Base-by-base conservation (phyloP, 2,113 vertebrate species). In the Pogonocichla stellata region DNA sequence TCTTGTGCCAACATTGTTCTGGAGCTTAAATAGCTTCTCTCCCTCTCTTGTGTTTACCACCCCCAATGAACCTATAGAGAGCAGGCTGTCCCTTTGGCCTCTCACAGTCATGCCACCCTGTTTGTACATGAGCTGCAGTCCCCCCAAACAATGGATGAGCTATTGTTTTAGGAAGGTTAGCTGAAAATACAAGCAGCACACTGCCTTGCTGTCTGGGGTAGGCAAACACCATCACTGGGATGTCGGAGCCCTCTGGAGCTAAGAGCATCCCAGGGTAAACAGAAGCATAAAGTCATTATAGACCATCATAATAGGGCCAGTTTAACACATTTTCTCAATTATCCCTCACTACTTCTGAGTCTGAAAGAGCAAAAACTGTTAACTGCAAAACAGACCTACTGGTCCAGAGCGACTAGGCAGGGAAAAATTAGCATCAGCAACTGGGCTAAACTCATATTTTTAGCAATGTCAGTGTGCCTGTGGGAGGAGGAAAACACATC, bases 1-100 rank as follows among this genome's bases (percentile, higher is more conserved):
- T 97, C 94, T 95, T 34, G n/a, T 91, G 95, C 96, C 96, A 97
- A 96, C 96, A 97, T 97, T 97, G 96, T 96, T 97, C 92, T 96
- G 80, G 61, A 75, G 89, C 77, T 93, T 78, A 97, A 97, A 97
- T 96, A 97, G 88, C 88, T 95, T 88, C 64, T 91, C 69, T 64
- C 83, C 56, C 91, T 38, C n/a, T 71, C 83, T 92, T 56, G 86
- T 88, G 80, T 96, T 97, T 97, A 92, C 95, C 91, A 91, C 61
- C 93, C 86, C 67, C 34, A 74, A 92, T 80, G 86, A 95, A 94
- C 90, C 83, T 83, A 42, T 6, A 94, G 95, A 85, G 82, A 96
- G 92, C 94, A 94, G 86, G 62, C 94, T 95, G 92, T 96, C 94
- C 92, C 92, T 88, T 92, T 80, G 92, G 92, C 94, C 92, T 86